Base-by-base conservation (phyloP, 2,888 invertebrate genomes). In the Cataglyphis albicans region DNA sequence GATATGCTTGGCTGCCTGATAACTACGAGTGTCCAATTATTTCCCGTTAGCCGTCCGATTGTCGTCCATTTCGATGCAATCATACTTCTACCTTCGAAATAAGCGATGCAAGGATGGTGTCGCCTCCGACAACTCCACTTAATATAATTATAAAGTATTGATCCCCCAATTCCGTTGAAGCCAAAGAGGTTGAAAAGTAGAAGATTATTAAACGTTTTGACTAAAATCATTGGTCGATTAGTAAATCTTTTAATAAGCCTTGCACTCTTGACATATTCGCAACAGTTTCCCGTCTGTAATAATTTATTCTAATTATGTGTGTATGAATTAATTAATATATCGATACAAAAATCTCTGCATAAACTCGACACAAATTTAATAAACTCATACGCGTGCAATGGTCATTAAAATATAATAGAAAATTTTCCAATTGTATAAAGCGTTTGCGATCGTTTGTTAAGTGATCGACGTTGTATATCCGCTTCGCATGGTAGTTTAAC, bases 81-180 rank as follows among this genome's bases (percentile, higher is more conserved):
- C 82, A 90, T 91, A 87, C 88, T 86, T 86, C 90, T 84, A 86
- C 83, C 87, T 74, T 81, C 85, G 86, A 82, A 90, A 89, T 90
- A 90, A 86, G 85, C 87, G 81, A 81, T 83, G 87, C 74, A 72
- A 84, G 84, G 84, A 80, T 76, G 84, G 75, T 82, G 82, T 81
- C 83, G 85, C 70, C 83, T 74, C 82, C 86, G 86, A 85, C 89
- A 82, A 80, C 86, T 90, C 86, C 82, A 90, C 91, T 91, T 91
- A 91, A 91, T 91, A 90, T 87, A 90, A 91, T 91, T 92, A 91
- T 89, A 78, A 88, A 88, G 88, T 89, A 92, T 91, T 90, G 91
- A 92, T 90, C 88, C 35, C 6, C 35, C 76, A 63, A 75, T 59
- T 29, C 84, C 29, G 70, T 72, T 61, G 41, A 78, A 74, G 73